Conservation (phyloP, 2,888 invertebrate genomes). For the Philonicus albiceps region DNA sequence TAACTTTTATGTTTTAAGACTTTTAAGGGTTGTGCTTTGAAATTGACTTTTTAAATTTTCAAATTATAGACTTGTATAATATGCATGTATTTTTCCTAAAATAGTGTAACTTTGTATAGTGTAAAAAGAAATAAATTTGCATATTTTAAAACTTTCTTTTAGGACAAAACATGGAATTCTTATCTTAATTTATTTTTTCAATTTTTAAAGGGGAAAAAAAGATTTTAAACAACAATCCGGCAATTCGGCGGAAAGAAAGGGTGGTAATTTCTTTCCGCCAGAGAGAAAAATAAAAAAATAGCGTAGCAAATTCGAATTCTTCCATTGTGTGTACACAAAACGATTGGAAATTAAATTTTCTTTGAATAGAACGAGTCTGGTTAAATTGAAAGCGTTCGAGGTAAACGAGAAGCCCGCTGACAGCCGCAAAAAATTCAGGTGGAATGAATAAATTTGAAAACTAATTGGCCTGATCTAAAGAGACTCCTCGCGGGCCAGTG, state of each 20-base stretch:
- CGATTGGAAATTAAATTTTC: constrained; percentile 44
- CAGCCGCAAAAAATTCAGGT: background rate
- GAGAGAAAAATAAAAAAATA: background rate
- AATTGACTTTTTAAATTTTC: no score
- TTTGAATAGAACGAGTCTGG: constrained; percentile 10
- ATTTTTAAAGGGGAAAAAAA: background rate
- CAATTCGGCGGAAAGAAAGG: background rate
- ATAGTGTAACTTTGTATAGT: no score
- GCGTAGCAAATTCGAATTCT: constrained; percentile 15
- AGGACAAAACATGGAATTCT: background rate
- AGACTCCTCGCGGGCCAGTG: background rate
- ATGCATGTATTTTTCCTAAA: no score
- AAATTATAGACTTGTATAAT: no score
- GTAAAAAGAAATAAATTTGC: no score
- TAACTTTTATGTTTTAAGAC: no score
- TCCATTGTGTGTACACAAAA: constrained; percentile 38
- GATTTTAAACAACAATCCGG: background rate
- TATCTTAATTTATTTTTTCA: background rate
- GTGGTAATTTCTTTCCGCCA: background rate
- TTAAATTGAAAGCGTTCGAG: constrained; percentile 30
- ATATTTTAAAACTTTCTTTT: background rate
- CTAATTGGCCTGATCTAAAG: constrained; percentile 35
- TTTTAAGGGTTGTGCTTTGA: no score
- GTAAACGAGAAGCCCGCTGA: background rate
- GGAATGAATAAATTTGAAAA: constrained; percentile 12